Conservation (phyloP, 2,113 vertebrate species). For the Channa maculata region DNA sequence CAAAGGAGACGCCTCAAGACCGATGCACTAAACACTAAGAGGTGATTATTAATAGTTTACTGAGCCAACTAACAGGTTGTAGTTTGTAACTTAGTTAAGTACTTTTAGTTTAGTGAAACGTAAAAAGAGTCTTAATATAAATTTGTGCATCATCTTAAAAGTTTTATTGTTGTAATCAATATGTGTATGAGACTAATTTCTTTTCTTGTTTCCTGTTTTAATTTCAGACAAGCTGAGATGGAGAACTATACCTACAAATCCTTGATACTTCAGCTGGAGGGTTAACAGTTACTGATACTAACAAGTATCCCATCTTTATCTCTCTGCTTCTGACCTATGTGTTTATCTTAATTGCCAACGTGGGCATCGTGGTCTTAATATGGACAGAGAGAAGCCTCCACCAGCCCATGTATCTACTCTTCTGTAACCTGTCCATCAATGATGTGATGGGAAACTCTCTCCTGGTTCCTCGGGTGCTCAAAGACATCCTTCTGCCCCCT, state of each 20-base stretch:
- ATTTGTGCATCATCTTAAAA: too few species aligned
- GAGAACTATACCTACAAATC: slow-evolving; percentile 50
- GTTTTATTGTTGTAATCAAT: too few species aligned
- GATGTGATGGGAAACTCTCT: slow-evolving; percentile 66
- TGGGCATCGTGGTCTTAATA: slow-evolving; percentile 56
- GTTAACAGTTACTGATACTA: slow-evolving; percentile 44
- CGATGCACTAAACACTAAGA: too few species aligned
- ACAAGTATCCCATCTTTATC: slow-evolving; percentile 61
- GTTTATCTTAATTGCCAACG: slow-evolving; percentile 58
- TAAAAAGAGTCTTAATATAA: too few species aligned
- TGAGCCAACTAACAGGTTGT: too few species aligned
- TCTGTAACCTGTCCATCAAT: slow-evolving; percentile 68
- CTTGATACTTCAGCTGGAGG: slow-evolving; percentile 64
- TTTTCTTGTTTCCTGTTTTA: background rate
- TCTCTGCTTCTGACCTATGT: slow-evolving; percentile 64
- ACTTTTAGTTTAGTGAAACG: too few species aligned
- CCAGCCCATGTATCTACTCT: slow-evolving; percentile 75
- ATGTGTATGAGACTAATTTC: too few species aligned
- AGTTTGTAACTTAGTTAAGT: too few species aligned
- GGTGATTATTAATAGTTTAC: too few species aligned
- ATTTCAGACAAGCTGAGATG: slow-evolving; percentile 35
- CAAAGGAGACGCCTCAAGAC: too few species aligned
- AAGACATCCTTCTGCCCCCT: slow-evolving; percentile 44
- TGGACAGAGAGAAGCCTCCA: slow-evolving; percentile 54
- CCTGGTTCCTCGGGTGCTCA: slow-evolving; percentile 61